Base-by-base conservation (phyloP, 2,888 invertebrate genomes). In the Andrena bicolor region DNA sequence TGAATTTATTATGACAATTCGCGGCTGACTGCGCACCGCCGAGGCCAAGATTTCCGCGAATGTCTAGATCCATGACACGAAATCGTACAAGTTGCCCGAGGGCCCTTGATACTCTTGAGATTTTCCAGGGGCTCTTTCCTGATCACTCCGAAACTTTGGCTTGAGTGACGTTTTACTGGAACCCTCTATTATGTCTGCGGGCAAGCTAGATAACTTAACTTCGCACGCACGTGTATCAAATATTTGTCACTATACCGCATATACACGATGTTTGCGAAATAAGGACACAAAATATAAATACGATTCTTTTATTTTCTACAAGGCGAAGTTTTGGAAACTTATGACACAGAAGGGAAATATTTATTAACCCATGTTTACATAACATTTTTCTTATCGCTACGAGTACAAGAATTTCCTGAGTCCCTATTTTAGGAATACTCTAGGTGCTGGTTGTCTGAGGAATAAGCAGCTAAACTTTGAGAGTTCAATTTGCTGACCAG, bases 81-180 rank as follows among this genome's bases (percentile, higher is more conserved):
- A 90, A 90, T 90, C 87, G 88, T 86, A 88, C 91, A 89, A 89
- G 88, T 88, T 90, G 85, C 84, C 63, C 80, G 84, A 83, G 83
- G 84, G 85, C 80, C 84, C 77, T 79, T 72, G 88, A 82, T 83
- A 85, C 90, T 84, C 86, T 63, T 75, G 86, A 88, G 90, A 90
- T 88, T 90, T 86, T 82, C 83, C 83, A 65, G 63, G 71, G 80
- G 83, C 82, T 80, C 89, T 86, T 88, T 71, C 83, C 80, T 77
- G 83, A 80, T 85, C 84, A 77, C 66, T 78, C 51, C 69, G 72
- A 76, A 86, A 87, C 69, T 85, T 85, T 73, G 58, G 61, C 58
- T 72, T 72, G 82, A 82, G 81, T 83, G 81, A 83, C 80, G 53
- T 83, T 77, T 80, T 68, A 51, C 77, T 64, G 68, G 56, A 66